Percentiles rank a stretch among this genome's conserved stretches.
These are phyloP conservation scores for Ceratoteleas bidentatus DNA, from an alignment of 1,140 invertebrate species.

Conservation along the genomic window DNA sequence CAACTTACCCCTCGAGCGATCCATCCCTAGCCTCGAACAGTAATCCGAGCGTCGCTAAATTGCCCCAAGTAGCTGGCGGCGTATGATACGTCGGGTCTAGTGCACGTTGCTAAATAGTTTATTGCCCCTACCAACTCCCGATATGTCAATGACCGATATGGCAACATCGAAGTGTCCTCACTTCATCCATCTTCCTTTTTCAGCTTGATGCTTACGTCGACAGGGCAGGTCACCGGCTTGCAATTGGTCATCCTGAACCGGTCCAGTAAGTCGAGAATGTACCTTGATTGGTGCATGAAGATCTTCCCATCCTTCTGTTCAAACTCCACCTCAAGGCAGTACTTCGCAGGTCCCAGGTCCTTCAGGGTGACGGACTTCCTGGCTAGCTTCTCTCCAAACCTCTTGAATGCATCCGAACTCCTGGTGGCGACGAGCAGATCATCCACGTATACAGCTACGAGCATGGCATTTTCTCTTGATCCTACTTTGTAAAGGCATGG, in stretches of 20 bases:
- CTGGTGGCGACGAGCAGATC: neutral
- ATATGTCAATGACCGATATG: slow-evolving; percentile 3
- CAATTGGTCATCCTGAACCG: neutral
- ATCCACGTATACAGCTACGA: neutral
- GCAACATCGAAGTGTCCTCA: neutral
- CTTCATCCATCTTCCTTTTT: neutral
- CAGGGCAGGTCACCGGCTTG: neutral
- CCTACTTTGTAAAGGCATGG: neutral
- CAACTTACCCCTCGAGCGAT: neutral
- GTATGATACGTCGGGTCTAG: neutral
- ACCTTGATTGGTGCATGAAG: slow-evolving; percentile 2
- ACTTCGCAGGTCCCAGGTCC: neutral
- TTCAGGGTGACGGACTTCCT: neutral
- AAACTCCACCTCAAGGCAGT: neutral
- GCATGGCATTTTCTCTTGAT: neutral
- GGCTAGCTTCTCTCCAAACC: neutral
- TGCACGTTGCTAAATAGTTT: neutral
- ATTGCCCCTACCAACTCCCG: neutral
- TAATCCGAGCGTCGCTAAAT: neutral
- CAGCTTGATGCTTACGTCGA: neutral
- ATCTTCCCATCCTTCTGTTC: neutral
- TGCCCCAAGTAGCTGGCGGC: slow-evolving; percentile 1
- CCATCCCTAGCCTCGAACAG: neutral
- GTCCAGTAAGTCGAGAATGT: neutral
- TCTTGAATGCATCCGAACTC: neutral